phyloP scores from a whole-genome alignment of 2,797 vertebrate genomes.

The Helicolenus hilgendorfi region DNA sequence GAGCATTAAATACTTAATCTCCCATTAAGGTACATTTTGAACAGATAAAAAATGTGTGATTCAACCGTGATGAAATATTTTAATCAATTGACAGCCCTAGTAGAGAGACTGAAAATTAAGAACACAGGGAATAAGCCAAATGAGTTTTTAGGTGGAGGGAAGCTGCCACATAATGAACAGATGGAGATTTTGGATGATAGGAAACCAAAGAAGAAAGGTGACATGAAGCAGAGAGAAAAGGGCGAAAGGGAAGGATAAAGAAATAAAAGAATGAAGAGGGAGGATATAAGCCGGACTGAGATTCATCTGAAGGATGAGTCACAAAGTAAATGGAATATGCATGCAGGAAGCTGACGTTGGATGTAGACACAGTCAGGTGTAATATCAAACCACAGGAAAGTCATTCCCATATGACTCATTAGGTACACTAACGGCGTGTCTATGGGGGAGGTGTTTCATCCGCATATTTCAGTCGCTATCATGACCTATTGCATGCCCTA shows the following conservation, averaged over 20 bases:
- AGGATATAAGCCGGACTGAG: background rate
- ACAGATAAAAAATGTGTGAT: too few species aligned
- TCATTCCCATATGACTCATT: slow-evolving; percentile 36
- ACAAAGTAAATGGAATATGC: slow-evolving; percentile 31
- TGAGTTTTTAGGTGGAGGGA: background rate
- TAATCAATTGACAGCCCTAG: too few species aligned
- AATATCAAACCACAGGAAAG: slow-evolving; percentile 22
- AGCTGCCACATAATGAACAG: slow-evolving; percentile 14
- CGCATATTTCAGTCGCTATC: background rate
- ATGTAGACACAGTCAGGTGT: slow-evolving; percentile 18
- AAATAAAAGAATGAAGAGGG: background rate
- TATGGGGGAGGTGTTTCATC: background rate
- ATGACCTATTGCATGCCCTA: background rate
- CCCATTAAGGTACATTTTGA: too few species aligned
- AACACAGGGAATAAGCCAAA: background rate
- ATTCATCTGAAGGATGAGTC: slow-evolving; percentile 36
- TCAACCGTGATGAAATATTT: too few species aligned
- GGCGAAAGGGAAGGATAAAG: background rate
- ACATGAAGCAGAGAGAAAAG: slow-evolving; percentile 20
- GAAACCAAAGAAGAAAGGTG: slow-evolving; percentile 20
- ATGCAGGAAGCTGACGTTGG: slow-evolving; percentile 15
- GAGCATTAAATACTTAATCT: too few species aligned
- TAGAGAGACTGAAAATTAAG: background rate
- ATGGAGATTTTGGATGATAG: background rate
- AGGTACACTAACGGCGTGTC: background rate